Evolutionary conservation across 2,113 vertebrate species (phyloP).

Genomic region (Cinclus cinclus): DNA sequence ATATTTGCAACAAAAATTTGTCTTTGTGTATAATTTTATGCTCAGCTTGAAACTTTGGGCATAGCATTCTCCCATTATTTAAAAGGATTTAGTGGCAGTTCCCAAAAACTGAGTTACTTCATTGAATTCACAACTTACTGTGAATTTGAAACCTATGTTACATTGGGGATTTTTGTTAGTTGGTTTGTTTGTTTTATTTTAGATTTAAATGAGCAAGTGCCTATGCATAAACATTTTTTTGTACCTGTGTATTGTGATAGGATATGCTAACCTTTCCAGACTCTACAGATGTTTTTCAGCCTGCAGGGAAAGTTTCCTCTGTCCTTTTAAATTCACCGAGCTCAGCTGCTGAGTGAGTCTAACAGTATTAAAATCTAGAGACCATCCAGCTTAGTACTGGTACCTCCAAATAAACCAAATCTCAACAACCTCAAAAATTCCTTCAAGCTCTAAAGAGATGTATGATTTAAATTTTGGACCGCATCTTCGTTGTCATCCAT

Average conservation of each 20-base stretch:
- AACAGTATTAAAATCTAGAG: background rate
- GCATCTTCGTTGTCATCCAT: background rate
- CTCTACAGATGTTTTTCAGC: background rate
- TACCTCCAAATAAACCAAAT: background rate
- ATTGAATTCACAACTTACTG: background rate
- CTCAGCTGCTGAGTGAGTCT: background rate
- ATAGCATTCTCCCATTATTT: background rate
- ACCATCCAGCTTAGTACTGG: background rate
- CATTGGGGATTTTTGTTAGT: background rate
- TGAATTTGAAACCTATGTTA: background rate
- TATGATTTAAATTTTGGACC: background rate
- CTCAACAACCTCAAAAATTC: background rate
- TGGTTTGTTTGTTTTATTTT: background rate
- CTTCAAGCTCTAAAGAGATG: background rate
- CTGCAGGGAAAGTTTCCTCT: background rate
- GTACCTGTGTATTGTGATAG: background rate
- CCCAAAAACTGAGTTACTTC: background rate
- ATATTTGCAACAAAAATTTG: slow-evolving; percentile 80
- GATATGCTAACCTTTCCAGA: background rate
- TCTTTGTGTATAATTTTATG: slow-evolving; percentile 67
- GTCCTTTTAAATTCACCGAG: background rate
- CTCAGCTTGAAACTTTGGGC: slow-evolving; percentile 19
- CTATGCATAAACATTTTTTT: background rate
- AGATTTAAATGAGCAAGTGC: slow-evolving; percentile 10
- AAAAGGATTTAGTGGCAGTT: background rate